Evolutionary conservation across 2,797 vertebrate genomes (phyloP), one percentile per base, ranked within the genome.

Genomic region (Chaetophractus vellerosus): DNA sequence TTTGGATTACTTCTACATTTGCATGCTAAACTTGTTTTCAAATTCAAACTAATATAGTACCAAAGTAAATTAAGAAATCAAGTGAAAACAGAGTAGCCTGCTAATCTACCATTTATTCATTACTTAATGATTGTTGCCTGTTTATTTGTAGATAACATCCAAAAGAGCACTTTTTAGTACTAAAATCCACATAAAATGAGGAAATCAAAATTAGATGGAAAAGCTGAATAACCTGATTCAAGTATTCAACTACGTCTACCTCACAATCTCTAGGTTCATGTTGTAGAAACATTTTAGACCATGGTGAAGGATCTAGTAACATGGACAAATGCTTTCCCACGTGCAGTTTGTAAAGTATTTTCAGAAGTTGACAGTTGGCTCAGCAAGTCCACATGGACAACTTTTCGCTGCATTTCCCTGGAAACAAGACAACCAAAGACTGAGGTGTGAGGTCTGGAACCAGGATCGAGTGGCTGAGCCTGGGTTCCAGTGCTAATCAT

Each of bases 171-270:
- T 69, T 59, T 24, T 85, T 61, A 23, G 6, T 1, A 5, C 28
- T 28, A 19, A n/a, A 36, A 71, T 41, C 9, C 21, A 33, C 24
- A 8, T 48, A 31, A 76, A 55, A 50, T 28, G 26, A 64, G 12
- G 14, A 74, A n/a, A 87, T 59, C 15, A 28, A 33, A 31, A 36
- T 19, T 23, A 80, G 59, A 75, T 48, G 33, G 41, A 38, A 81
- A 28, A 38, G 15, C 52, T 23, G 26, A 76, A 52, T 2, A 15
- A 23, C 6, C 9, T 3, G 24, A 31, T 11, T 15, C 15, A 0
- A 19, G 11, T 19, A 45, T 7, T 28, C 0, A 0, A 0, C 11
- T 24, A 0, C 71, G 31, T 36, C 71, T 45, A 18, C 8, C 4
- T 11, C 10, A n/a, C 28, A 79, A 11, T 45, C 59, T 11, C 3